phyloP scores from a whole-genome alignment of 35 echinoderm and acorn worm genomes.

The Apostichopus japonicus region DNA sequence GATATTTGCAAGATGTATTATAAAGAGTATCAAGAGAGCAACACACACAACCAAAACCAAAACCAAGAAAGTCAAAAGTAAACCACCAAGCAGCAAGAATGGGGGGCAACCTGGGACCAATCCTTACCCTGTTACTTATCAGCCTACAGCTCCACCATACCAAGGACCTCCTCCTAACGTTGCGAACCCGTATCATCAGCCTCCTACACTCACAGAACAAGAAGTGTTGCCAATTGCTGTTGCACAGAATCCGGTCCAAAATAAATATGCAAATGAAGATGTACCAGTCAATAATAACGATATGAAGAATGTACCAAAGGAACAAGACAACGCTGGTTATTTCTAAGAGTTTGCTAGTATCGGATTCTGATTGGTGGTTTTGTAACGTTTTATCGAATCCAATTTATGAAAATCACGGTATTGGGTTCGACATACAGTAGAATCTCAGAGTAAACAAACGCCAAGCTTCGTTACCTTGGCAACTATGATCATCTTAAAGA shows the following conservation, averaged over 20 bases:
- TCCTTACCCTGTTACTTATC: not conserved
- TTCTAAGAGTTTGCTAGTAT: not conserved
- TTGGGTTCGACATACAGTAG: too few relatives aligned
- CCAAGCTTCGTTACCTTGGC: too few relatives aligned
- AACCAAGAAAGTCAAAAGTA: slow-evolving; percentile 15
- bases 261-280: not conserved
- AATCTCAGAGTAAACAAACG: too few relatives aligned
- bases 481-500: too few relatives aligned
- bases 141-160: not conserved
- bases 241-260: not conserved
- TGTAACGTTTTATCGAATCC: too few relatives aligned
- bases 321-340: not conserved
- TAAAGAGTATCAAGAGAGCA: slow-evolving; percentile 15
- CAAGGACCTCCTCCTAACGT: not conserved
- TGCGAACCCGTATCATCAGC: not conserved
- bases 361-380: too few relatives aligned
- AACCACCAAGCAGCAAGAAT: not conserved
- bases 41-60: not conserved
- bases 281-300: not conserved
- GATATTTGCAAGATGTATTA: not conserved
- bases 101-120: not conserved
- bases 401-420: too few relatives aligned
- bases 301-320: not conserved
- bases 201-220: not conserved
- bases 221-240: not conserved